These are phyloP conservation scores for Taurulus bubalis DNA, from an alignment of 2,113 vertebrate genomes.

Conservation along the genomic window DNA sequence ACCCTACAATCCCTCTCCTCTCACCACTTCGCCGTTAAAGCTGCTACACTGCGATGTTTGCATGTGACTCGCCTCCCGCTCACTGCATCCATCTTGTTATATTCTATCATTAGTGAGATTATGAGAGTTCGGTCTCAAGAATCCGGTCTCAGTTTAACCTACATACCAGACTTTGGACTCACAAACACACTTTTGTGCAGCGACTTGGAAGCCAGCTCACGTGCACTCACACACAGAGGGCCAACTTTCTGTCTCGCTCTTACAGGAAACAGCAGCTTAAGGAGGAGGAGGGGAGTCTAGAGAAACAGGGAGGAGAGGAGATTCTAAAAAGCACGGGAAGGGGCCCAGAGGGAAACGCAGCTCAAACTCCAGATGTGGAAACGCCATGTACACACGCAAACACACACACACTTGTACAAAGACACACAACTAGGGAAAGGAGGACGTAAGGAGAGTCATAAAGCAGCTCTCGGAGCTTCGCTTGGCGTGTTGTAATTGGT, in stretches of 20 bases:
- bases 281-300: conserved; percentile 44
- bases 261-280: conserved; percentile 73
- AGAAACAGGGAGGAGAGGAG: conserved; percentile 48
- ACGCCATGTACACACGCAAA: conserved; percentile 62
- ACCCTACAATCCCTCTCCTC: conserved; percentile 14
- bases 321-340: conserved; percentile 74
- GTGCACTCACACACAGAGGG: conserved; percentile 32
- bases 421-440: conserved; percentile 38
- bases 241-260: conserved; percentile 58
- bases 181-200: conserved; percentile 23
- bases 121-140: conserved; percentile 47
- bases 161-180: conserved; percentile 59
- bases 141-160: conserved; percentile 58
- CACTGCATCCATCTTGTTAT: conserved; percentile 27
- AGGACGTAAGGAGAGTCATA: conserved; percentile 67
- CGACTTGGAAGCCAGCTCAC: conserved; percentile 56
- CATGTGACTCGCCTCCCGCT: conserved; percentile 43
- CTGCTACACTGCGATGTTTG: conserved; percentile 9
- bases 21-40: conserved; percentile 33
- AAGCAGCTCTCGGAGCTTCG: conserved; percentile 62
- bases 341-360: conserved; percentile 77
- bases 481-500: conserved; percentile 79
- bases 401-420: conserved; percentile 49
- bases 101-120: conserved; percentile 46
- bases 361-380: conserved; percentile 81